Percentiles rank a stretch among this genome's conserved stretches.
Evolutionary conservation across 1,140 invertebrate genomes (phyloP).

Genomic region (Tribolium madens): DNA sequence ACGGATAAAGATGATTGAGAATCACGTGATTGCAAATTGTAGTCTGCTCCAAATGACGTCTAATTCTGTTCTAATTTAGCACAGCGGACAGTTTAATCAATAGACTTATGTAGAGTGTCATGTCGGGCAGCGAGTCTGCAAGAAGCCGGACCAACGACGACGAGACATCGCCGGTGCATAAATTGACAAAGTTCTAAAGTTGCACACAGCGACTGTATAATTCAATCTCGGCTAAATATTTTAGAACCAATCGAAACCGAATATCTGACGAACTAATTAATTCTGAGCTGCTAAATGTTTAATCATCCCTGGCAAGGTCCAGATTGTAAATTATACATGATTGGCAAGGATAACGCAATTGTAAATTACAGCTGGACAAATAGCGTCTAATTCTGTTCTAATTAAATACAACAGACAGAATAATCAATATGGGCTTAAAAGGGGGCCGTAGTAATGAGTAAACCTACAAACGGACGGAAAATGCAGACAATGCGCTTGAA

Average conservation of each 20-base stretch:
- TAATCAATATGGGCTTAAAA: slow-evolving; percentile 57
- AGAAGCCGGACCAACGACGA: background rate
- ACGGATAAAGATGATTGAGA: slow-evolving; percentile 55
- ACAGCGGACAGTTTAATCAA: slow-evolving; percentile 46
- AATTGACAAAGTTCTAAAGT: slow-evolving; percentile 1
- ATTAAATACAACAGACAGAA: slow-evolving; percentile 60
- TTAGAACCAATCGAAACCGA: slow-evolving; percentile 36
- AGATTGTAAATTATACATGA: slow-evolving; percentile 59
- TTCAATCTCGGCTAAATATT: slow-evolving; percentile 19
- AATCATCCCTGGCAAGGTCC: slow-evolving; percentile 47
- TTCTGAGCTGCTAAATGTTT: slow-evolving; percentile 55
- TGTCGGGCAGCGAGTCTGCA: too few species aligned
- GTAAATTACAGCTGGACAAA: slow-evolving; percentile 61
- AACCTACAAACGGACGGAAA: slow-evolving; percentile 16
- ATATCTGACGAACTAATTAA: slow-evolving; percentile 42
- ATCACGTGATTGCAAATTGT: slow-evolving; percentile 51
- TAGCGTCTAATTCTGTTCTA: slow-evolving; percentile 62
- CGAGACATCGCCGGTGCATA: background rate
- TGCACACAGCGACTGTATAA: slow-evolving; percentile 9
- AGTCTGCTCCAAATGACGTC: slow-evolving; percentile 20
- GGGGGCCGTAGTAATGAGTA: slow-evolving; percentile 47
- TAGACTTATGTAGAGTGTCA: slow-evolving; percentile 29
- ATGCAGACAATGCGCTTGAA: slow-evolving; percentile 47
- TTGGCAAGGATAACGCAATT: slow-evolving; percentile 59
- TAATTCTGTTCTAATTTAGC: slow-evolving; percentile 48